phyloP scores from a whole-genome alignment of 2,888 invertebrate genomes.

The Ernsta delagoae region DNA sequence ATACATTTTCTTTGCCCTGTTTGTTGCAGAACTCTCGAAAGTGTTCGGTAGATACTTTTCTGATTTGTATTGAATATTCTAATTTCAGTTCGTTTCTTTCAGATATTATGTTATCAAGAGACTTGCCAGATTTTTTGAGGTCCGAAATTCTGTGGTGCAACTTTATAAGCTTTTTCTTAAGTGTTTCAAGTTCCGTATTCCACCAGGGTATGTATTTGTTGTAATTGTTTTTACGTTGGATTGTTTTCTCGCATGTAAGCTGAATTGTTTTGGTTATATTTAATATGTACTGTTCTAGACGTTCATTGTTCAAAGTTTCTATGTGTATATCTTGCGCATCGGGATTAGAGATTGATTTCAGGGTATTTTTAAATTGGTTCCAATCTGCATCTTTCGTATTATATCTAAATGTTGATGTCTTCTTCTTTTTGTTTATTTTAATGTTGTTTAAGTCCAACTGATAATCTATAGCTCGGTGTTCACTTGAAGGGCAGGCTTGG shows the following conservation, averaged over 20 bases:
- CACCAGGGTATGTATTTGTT: neutral
- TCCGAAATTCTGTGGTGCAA: neutral
- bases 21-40: neutral
- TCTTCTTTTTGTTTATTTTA: neutral
- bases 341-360: neutral
- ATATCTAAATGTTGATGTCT: neutral
- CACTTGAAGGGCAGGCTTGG: neutral
- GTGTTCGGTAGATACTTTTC: neutral
- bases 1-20: neutral
- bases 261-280: neutral
- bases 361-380: neutral
- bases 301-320: neutral
- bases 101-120: neutral
- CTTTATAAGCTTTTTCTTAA: neutral
- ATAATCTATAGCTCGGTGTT: neutral
- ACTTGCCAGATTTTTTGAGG: neutral
- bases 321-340: neutral
- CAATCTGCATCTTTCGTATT: neutral
- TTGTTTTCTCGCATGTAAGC: neutral
- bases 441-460: neutral
- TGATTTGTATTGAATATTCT: neutral
- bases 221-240: neutral
- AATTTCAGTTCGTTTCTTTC: neutral
- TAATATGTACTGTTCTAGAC: neutral
- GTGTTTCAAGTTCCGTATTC: neutral